Percentiles rank a stretch among this genome's conserved stretches.
phyloP scores from a whole-genome alignment of 2,113 vertebrate genomes.

The Recurvirostra avosetta region DNA sequence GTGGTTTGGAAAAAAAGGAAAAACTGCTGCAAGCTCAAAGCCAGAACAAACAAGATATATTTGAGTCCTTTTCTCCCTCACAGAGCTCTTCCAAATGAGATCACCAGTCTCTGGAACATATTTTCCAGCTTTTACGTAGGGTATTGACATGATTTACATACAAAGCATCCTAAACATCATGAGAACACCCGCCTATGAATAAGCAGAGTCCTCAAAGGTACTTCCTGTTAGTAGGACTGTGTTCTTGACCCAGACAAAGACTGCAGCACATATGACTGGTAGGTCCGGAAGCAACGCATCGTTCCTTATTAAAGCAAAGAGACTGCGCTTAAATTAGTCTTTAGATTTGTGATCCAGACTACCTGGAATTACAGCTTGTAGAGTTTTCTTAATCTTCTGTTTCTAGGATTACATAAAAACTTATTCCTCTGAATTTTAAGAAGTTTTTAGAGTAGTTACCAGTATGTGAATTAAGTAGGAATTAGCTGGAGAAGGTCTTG shows the following conservation, averaged over 20 bases:
- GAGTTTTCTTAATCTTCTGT: background rate
- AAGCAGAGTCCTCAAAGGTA: background rate
- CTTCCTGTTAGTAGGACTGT: background rate
- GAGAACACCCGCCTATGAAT: background rate
- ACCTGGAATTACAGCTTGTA: background rate
- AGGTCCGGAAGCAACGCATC: background rate
- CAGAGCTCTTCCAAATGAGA: background rate
- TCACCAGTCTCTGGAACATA: background rate
- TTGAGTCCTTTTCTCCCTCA: background rate
- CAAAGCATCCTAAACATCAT: background rate
- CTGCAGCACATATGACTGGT: background rate
- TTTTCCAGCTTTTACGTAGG: background rate
- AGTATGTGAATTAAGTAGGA: background rate
- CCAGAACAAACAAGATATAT: background rate
- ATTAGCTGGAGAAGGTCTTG: background rate
- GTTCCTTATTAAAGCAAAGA: background rate
- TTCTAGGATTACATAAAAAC: background rate
- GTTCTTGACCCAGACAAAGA: background rate
- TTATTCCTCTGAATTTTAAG: background rate
- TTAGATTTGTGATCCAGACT: background rate
- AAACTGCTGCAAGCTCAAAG: background rate
- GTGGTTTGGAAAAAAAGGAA: background rate
- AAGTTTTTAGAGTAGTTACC: background rate
- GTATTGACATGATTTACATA: background rate
- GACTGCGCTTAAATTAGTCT: background rate